Percentiles rank a stretch among this genome's conserved stretches.
phyloP scores from a whole-genome alignment of 2,113 vertebrate genomes.

The Tragulus kanchil region DNA sequence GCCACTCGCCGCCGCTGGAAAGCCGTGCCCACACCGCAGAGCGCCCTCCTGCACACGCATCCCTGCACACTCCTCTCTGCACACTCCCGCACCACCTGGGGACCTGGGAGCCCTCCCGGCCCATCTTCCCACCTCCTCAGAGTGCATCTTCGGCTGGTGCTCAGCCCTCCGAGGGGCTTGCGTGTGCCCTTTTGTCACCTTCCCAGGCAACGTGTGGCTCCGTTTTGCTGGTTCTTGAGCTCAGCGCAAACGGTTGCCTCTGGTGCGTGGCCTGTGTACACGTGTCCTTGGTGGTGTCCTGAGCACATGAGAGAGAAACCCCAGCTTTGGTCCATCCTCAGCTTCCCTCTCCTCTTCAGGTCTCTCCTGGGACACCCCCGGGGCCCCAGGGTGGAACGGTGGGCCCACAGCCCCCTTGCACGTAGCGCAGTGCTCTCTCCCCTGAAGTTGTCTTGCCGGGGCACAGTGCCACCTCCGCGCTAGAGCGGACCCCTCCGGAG shows the following conservation, averaged over 20 bases:
- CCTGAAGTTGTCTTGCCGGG: fast-evolving
- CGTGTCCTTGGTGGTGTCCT: not conserved
- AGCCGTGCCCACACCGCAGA: too few relatives aligned
- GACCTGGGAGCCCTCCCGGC: not conserved
- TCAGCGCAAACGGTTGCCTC: fast-evolving
- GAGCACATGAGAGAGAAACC: not conserved
- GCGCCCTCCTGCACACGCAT: too few relatives aligned
- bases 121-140: fast-evolving
- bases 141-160: not conserved
- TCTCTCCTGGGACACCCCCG: fast-evolving
- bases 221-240: not conserved
- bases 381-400: not conserved
- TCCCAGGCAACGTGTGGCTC: fast-evolving
- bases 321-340: fast-evolving
- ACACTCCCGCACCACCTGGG: too few relatives aligned
- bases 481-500: not conserved
- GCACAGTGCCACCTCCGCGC: not conserved
- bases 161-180: fast-evolving
- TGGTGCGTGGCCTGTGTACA: fast-evolving
- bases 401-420: not conserved
- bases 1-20: fast-evolving
- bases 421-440: fast-evolving
- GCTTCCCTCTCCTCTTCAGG: too few relatives aligned
- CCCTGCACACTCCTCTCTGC: too few relatives aligned
- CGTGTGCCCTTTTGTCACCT: fast-evolving